Percentiles rank a stretch among this genome's conserved stretches.
Conservation (phyloP, 2,888 invertebrate species). For the Melieria omissa region DNA sequence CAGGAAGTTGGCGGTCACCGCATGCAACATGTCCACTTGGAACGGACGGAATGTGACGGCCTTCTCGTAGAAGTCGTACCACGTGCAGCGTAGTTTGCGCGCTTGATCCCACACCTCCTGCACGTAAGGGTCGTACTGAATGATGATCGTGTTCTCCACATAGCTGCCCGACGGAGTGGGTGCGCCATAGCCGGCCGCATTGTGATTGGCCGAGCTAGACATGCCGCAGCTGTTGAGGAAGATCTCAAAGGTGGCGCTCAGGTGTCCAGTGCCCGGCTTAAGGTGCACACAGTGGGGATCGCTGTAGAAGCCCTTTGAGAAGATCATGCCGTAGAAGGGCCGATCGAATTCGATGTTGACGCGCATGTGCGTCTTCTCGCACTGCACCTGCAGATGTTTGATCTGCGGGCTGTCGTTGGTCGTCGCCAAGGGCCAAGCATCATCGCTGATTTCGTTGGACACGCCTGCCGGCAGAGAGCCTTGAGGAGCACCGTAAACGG, state of each 20-base stretch:
- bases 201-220: conserved; percentile 92
- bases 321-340: conserved; percentile 95
- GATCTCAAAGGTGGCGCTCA: conserved; percentile 93
- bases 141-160: conserved; percentile 94
- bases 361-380: conserved; percentile 95
- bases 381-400: conserved; percentile 92
- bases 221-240: conserved; percentile 93
- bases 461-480: conserved; percentile 62
- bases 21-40: conserved; percentile 95
- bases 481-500: conserved; percentile 66
- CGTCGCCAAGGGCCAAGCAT: conserved; percentile 88
- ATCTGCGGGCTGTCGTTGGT: conserved; percentile 90
- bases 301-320: conserved; percentile 93
- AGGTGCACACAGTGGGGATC: conserved; percentile 92
- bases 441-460: conserved; percentile 73
- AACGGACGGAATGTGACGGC: conserved; percentile 94
- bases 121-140: conserved; percentile 94
- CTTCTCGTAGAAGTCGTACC: conserved; percentile 97
- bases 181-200: conserved; percentile 84
- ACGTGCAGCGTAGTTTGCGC: conserved; percentile 89
- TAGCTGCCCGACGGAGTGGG: conserved; percentile 93
- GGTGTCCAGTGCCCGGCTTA: conserved; percentile 89
- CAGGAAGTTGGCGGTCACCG: conserved; percentile 93
- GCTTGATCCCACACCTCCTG: conserved; percentile 96
- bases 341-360: conserved; percentile 95